Conservation (phyloP, 2,888 invertebrate genomes). For the Bhutanitis thaidina region DNA sequence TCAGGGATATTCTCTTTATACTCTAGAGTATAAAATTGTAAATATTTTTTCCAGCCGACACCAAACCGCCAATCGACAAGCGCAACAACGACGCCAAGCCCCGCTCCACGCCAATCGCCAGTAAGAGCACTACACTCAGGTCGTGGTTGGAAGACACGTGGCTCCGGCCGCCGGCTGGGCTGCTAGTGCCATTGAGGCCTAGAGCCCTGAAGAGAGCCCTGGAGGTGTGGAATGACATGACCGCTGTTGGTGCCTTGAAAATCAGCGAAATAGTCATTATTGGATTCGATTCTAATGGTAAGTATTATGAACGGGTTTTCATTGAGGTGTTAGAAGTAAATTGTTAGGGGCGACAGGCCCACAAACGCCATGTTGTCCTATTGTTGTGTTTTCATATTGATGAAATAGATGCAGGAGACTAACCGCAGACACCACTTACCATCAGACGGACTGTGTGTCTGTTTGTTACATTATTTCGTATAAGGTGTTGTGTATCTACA, state of each 20-base stretch:
- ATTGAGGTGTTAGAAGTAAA: too few relatives aligned
- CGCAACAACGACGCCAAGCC: constrained; percentile 38
- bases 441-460: too few relatives aligned
- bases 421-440: too few relatives aligned
- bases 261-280: constrained; percentile 62
- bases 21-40: too few relatives aligned
- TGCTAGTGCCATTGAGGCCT: constrained; percentile 66
- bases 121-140: constrained; percentile 51
- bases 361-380: too few relatives aligned
- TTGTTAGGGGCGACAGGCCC: too few relatives aligned
- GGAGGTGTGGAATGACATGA: constrained; percentile 66
- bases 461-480: too few relatives aligned
- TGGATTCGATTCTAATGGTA: constrained; percentile 71
- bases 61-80: constrained; percentile 33
- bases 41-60: constrained; percentile 36
- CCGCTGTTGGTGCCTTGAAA: constrained; percentile 46
- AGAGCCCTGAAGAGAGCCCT: constrained; percentile 56
- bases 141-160: constrained; percentile 69
- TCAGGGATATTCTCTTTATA: too few relatives aligned
- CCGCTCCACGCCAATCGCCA: constrained; percentile 34
- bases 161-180: constrained; percentile 63
- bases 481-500: too few relatives aligned
- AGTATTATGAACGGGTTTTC: constrained; percentile 29
- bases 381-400: too few relatives aligned
- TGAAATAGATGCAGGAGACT: too few relatives aligned